A percentile compares a stretch with the other conserved stretches of the same genome.
Evolutionary conservation across 2,113 vertebrate genomes (phyloP).

Genomic region (Oryzias celebensis): DNA sequence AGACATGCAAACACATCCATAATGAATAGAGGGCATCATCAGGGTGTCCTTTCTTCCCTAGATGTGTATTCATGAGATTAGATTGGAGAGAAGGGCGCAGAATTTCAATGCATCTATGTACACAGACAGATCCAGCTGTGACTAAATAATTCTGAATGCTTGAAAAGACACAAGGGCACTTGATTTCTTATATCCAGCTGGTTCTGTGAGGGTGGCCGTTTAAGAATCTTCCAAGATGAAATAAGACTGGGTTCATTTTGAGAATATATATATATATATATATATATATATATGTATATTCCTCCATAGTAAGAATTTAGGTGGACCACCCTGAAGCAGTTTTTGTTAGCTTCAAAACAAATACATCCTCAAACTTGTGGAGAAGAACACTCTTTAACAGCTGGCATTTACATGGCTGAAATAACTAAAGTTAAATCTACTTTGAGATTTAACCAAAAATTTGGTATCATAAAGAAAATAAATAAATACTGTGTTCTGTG

Average conservation of each 20-base stretch:
- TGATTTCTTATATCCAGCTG: conserved; percentile 32
- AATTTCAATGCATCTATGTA: conserved; percentile 47
- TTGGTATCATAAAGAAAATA: no score
- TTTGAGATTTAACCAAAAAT: no score
- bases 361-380: no score
- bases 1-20: conserved; percentile 53
- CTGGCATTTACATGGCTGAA: no score
- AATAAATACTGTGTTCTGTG: no score
- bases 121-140: conserved; percentile 15
- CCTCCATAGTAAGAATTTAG: neutral
- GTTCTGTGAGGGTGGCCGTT: conserved; percentile 14
- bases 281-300: no score
- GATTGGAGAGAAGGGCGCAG: conserved; percentile 39
- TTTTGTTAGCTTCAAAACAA: no score
- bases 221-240: conserved; percentile 11
- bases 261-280: neutral
- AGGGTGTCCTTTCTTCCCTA: conserved; percentile 49
- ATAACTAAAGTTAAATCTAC: no score
- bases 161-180: conserved; percentile 32
- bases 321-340: no score
- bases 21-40: conserved; percentile 59
- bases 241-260: neutral
- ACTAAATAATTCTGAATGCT: conserved; percentile 37
- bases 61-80: conserved; percentile 60
- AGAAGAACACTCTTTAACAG: no score